Evolutionary conservation across 2,888 invertebrate species (phyloP).

Genomic region (Zootermopsis nevadensis): DNA sequence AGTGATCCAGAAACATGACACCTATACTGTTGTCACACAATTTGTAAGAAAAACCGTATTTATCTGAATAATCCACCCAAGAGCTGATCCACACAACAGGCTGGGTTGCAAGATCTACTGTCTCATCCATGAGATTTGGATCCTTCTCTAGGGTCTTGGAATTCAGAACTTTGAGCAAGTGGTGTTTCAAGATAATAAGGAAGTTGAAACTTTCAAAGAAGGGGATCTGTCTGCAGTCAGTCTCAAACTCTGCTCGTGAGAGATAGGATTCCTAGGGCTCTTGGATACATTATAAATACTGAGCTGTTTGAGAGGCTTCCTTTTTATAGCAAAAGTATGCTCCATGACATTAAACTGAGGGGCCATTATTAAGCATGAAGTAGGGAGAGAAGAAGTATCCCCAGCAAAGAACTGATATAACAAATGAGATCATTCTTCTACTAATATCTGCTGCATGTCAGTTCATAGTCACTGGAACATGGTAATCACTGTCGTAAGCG

Average conservation of each 20-base stretch:
- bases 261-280: not conserved
- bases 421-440: slow-evolving; percentile 59
- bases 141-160: not conserved
- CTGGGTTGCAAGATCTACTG: slow-evolving; percentile 69
- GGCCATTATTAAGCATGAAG: slow-evolving; percentile 12
- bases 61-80: slow-evolving; percentile 77
- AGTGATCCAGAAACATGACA: slow-evolving; percentile 72
- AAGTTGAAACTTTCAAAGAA: not conserved
- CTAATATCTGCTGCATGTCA: slow-evolving; percentile 62
- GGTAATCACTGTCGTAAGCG: slow-evolving; percentile 68
- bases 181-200: not conserved
- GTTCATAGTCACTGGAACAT: slow-evolving; percentile 59
- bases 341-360: slow-evolving; percentile 7
- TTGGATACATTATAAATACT: not conserved
- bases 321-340: not conserved
- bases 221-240: slow-evolving; percentile 1
- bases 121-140: slow-evolving; percentile 63
- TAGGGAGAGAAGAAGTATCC: slow-evolving; percentile 46
- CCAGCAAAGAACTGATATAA: slow-evolving; percentile 59
- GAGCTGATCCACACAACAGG: slow-evolving; percentile 73
- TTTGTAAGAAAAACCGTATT: slow-evolving; percentile 74
- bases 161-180: not conserved
- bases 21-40: slow-evolving; percentile 72
- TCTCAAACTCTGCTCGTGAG: not conserved
- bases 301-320: not conserved